A percentile compares a stretch with the other conserved stretches of the same genome.
Evolutionary conservation across 2,797 vertebrate genomes (phyloP).

Genomic region (Alfaro cultratus): DNA sequence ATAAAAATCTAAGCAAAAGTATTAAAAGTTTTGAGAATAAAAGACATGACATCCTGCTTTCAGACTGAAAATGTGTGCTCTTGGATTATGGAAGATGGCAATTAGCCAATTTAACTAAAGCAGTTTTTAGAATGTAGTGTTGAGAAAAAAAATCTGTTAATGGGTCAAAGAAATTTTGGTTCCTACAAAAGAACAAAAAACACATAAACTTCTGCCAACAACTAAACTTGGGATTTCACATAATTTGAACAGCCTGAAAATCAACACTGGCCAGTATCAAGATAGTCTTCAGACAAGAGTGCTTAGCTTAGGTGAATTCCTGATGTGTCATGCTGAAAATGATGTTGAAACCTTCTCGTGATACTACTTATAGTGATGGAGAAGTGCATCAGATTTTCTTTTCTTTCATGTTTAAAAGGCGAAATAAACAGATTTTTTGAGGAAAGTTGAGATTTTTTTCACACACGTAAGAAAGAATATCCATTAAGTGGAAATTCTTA

Average conservation of each 20-base stretch:
- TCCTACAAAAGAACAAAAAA: neutral
- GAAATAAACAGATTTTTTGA: neutral
- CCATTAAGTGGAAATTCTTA: neutral
- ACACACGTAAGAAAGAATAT: neutral
- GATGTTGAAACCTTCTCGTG: neutral
- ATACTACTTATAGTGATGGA: neutral
- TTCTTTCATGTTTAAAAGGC: neutral
- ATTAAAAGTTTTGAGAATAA: too few relatives aligned
- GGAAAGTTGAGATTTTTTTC: neutral
- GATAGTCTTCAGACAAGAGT: neutral
- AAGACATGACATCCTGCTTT: too few relatives aligned
- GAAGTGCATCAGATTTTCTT: neutral
- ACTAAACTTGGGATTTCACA: neutral
- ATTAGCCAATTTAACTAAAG: neutral
- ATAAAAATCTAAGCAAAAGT: too few relatives aligned
- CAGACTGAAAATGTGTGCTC: too few relatives aligned
- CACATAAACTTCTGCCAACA: neutral
- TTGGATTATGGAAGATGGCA: too few relatives aligned
- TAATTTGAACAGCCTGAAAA: neutral
- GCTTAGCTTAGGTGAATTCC: neutral
- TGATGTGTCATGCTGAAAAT: slow-evolving; percentile 1
- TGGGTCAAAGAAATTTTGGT: neutral
- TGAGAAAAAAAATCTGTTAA: neutral
- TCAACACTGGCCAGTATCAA: neutral
- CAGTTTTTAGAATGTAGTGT: neutral